These are phyloP conservation scores for Ligdia adustata DNA, from an alignment of 2,888 invertebrate genomes.

Conservation along the genomic window DNA sequence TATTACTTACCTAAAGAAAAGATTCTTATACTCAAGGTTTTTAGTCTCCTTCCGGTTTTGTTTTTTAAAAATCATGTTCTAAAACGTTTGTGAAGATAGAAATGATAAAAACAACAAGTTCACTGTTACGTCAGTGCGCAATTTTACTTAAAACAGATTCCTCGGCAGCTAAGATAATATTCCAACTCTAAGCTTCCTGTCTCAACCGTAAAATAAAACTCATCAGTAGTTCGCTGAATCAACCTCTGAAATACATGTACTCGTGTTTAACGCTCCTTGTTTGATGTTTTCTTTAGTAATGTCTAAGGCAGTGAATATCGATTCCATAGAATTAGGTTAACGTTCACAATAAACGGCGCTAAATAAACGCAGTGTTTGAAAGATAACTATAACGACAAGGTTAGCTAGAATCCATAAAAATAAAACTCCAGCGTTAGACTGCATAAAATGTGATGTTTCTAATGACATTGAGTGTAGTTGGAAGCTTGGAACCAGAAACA, in stretches of 20 bases:
- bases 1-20: no score
- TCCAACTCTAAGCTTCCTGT: conserved; percentile 1
- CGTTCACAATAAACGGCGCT: conserved; percentile 21
- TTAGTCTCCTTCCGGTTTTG: no score
- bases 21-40: no score
- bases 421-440: conserved; percentile 1
- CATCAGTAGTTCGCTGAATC: conserved; percentile 5
- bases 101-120: no score
- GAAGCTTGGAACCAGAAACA: not conserved
- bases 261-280: no score
- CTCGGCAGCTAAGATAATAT: conserved; percentile 1
- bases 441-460: conserved; percentile 11
- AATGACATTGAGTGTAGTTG: conserved; percentile 1
- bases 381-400: conserved; percentile 7
- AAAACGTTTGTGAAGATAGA: no score
- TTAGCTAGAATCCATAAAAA: conserved; percentile 1
- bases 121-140: no score
- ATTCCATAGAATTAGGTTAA: conserved; percentile 34
- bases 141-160: not conserved
- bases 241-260: not conserved
- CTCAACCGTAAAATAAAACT: conserved; percentile 5
- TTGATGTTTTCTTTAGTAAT: no score
- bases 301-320: conserved; percentile 17
- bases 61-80: no score
- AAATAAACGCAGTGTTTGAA: conserved; percentile 8